Evolutionary conservation across 92 coral and sea anemone species (phyloP), one percentile per base, ranked within the genome.

Genomic region (Diadumene lineata): DNA sequence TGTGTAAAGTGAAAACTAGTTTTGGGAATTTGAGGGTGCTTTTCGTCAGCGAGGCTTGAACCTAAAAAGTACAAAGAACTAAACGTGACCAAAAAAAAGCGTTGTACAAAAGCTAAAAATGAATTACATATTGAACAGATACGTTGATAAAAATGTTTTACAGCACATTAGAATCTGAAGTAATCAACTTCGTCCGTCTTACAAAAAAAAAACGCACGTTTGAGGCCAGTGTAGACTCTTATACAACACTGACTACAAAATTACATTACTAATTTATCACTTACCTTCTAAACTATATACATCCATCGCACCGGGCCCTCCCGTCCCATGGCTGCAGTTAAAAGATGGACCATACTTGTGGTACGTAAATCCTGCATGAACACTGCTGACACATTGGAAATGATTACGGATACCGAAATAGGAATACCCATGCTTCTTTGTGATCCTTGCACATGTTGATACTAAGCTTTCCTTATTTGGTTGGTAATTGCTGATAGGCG

Each of bases 231-330:
- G n/a, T n/a, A n/a, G n/a, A n/a, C 13, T 38, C 48, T 38, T 38
- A 4, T 4, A 4, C 58, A 53, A 21, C 4, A 53, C 19, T 13
- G 8, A 15, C 58, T 3, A 4, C 19, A 23, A 53, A 21, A 15
- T 53, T 53, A 9, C 21, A 53, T 21, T 29, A 3, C 65, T 26
- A 29, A 25, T 0, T 24, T 29, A 1, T 0, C 1, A 3, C 53
- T 34, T 68, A 87, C 92, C 92, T 11, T 74, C 88, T 48, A 87
- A 83, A 50, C 88, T 74, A 64, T 87, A 87, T 10, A 87, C 78
- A 58, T 79, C 77, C 63, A 78, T 74, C 25, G 85, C 66, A 16
- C 63, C 76, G 61, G 79, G 78, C 18, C 92, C 85, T 1, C 92
- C 92, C 78, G 85, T 82, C 65, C 92, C 92, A 69, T 70, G 70